Evolutionary conservation across 2,888 invertebrate genomes (phyloP).

Genomic region (Leucophora obtusa): DNA sequence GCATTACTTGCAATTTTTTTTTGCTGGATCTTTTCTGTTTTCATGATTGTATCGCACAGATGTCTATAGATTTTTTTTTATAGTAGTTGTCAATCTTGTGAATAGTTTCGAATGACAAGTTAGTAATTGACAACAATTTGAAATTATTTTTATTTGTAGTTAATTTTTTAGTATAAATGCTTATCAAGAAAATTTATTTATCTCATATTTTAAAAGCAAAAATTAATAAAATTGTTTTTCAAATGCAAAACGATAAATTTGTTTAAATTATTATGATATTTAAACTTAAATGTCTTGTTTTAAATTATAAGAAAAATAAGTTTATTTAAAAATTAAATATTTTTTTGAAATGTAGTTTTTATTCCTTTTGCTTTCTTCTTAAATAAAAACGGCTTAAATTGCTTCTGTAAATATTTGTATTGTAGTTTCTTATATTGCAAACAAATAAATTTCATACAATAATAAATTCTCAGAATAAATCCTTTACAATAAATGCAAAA

Average conservation of each 20-base stretch:
- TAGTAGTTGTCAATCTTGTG: slow-evolving; percentile 3
- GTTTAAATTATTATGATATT: no score
- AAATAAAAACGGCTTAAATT: neutral
- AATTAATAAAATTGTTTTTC: no score
- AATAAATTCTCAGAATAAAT: neutral
- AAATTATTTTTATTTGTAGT: slow-evolving; percentile 10
- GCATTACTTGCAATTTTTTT: no score
- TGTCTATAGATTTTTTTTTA: no score
- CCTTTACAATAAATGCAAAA: neutral
- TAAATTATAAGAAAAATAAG: no score
- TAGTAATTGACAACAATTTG: slow-evolving; percentile 39
- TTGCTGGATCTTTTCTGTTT: no score
- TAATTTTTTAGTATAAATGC: no score
- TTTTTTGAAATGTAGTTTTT: neutral
- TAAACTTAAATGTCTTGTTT: no score
- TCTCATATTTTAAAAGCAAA: no score
- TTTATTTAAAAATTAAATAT: no score
- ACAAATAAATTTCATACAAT: neutral
- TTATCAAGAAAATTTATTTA: no score
- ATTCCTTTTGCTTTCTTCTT: neutral
- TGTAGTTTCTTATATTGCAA: neutral
- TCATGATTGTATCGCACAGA: neutral
- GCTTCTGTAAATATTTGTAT: neutral
- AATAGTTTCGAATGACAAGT: slow-evolving; percentile 32
- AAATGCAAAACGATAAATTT: no score